Percentiles rank a stretch among this genome's conserved stretches.
Evolutionary conservation across 2,888 invertebrate species (phyloP).

Genomic region (Mesochorus sp.): DNA sequence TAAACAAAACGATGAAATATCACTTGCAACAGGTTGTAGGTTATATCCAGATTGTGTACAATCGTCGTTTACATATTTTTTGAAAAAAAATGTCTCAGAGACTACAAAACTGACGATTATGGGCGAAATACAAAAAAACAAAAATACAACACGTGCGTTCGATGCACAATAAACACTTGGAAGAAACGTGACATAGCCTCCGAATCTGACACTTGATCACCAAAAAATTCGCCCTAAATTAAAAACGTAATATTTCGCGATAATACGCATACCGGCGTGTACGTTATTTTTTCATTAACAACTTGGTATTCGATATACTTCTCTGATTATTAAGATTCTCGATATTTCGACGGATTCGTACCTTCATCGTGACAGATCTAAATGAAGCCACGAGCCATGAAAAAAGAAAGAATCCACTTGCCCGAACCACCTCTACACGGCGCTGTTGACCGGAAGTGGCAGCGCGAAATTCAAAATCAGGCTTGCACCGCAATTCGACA

Average conservation of each 20-base stretch:
- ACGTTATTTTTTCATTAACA: constrained; percentile 30
- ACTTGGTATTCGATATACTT: constrained; percentile 23
- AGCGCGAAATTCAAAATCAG: too few relatives aligned
- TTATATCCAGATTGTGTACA: too few relatives aligned
- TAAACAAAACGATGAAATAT: too few relatives aligned
- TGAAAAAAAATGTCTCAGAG: too few relatives aligned
- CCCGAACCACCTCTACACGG: constrained; percentile 24
- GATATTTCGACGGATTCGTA: constrained; percentile 68
- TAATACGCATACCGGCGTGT: constrained; percentile 54
- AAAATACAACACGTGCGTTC: background rate
- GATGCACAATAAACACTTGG: constrained; percentile 1
- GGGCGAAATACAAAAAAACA: too few relatives aligned
- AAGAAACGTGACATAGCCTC: constrained; percentile 10
- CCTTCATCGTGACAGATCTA: constrained; percentile 70
- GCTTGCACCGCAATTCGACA: too few relatives aligned
- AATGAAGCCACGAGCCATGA: constrained; percentile 68
- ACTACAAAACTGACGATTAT: too few relatives aligned
- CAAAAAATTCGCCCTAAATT: constrained; percentile 1
- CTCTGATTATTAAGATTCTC: constrained; percentile 58
- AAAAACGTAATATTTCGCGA: constrained; percentile 23
- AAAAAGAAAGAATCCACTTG: constrained; percentile 67
- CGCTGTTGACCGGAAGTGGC: constrained; percentile 49
- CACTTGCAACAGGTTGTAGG: background rate
- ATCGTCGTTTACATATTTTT: too few relatives aligned
- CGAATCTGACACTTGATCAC: constrained; percentile 42